Conservation (phyloP, 2,113 vertebrate species). For the Pituophis catenifer region DNA sequence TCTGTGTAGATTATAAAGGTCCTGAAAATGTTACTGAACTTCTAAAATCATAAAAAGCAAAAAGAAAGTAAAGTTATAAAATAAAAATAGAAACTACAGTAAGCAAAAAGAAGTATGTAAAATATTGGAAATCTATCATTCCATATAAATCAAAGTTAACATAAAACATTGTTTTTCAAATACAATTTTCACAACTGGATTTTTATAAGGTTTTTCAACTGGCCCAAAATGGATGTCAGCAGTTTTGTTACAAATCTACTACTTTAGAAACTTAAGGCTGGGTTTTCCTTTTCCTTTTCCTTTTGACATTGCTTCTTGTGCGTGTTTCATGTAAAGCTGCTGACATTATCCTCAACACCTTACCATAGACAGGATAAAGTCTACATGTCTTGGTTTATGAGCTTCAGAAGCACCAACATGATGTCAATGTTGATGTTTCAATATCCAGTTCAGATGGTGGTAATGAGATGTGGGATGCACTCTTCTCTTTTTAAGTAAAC, state of each 20-base stretch:
- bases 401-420: neutral
- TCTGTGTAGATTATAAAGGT: neutral
- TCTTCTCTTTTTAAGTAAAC: constrained; percentile 23
- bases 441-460: constrained; percentile 15
- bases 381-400: neutral
- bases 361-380: neutral
- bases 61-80: neutral
- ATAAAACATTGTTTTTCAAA: neutral
- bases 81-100: neutral
- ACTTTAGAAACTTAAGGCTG: neutral
- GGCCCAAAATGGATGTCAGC: neutral
- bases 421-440: constrained; percentile 7
- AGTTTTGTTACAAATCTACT: neutral
- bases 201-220: neutral
- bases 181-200: neutral
- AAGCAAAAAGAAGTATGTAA: neutral
- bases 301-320: neutral
- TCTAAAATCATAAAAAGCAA: neutral
- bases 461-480: neutral
- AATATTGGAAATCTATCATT: neutral
- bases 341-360: neutral
- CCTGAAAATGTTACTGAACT: neutral
- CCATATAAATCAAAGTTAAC: neutral
- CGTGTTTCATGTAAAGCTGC: neutral
- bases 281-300: neutral